Conservation (phyloP, 1,140 invertebrate species). For the Listronotus bonariensis region DNA sequence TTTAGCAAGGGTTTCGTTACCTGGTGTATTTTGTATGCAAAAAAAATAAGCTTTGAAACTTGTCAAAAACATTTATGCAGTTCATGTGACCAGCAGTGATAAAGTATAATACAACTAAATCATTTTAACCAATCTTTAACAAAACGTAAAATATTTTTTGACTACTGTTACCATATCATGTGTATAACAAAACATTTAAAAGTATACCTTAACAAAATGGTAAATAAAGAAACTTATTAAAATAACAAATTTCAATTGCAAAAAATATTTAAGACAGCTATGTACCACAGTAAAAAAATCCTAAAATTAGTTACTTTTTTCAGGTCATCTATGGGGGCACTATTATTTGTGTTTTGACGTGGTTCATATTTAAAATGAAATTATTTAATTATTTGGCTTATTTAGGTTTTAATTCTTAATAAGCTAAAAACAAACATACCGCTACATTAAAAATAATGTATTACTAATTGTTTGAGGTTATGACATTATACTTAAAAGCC, state of each 20-base stretch:
- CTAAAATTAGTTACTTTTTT: background rate
- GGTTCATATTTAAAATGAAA: background rate
- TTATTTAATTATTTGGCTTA: no score
- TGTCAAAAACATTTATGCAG: no score
- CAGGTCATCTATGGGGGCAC: conserved; percentile 4
- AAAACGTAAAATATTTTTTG: conserved; percentile 6
- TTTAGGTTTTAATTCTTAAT: no score
- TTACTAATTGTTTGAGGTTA: no score
- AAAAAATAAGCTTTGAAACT: no score
- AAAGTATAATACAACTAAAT: conserved; percentile 4
- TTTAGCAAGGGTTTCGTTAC: no score
- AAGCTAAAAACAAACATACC: no score
- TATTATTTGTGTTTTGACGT: background rate
- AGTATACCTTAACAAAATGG: conserved; percentile 12
- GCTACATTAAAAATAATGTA: no score
- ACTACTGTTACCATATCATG: conserved; percentile 4
- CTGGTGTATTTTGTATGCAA: no score
- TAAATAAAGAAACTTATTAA: conserved; percentile 6
- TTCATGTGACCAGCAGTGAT: no score
- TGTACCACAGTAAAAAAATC: conserved; percentile 8
- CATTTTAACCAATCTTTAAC: conserved; percentile 12
- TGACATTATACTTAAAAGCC: no score
- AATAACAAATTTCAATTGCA: conserved; percentile 14
- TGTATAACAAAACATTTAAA: conserved; percentile 3
- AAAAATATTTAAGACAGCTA: conserved; percentile 6